A percentile compares a stretch with the other conserved stretches of the same genome.
Conservation (phyloP, 2,888 invertebrate species). For the Clusia tigrina region DNA sequence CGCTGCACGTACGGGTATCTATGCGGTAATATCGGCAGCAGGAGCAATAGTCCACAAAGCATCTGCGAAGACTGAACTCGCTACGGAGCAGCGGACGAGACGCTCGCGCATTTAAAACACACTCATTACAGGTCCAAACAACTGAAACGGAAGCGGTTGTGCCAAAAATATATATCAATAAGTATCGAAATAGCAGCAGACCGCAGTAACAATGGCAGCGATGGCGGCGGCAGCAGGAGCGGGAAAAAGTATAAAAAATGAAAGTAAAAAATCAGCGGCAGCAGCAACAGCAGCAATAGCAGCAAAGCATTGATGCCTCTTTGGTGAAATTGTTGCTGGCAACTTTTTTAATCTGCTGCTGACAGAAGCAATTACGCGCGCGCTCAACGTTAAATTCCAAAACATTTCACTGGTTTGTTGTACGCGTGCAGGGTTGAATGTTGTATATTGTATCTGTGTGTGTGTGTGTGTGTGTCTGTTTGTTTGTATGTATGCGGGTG, state of each 20-base stretch:
- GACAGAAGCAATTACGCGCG: constrained; percentile 56
- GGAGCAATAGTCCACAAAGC: neutral
- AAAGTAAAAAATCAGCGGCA: too few species aligned
- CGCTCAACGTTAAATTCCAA: neutral
- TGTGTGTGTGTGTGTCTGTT: neutral
- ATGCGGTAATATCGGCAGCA: neutral
- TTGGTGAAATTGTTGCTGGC: constrained; percentile 28
- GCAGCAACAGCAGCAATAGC: neutral
- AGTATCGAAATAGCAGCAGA: constrained; percentile 5
- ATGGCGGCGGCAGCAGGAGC: neutral
- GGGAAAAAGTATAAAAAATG: neutral
- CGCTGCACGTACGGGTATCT: too few species aligned
- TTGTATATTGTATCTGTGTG: neutral
- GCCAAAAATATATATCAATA: constrained; percentile 8
- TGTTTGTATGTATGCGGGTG: neutral
- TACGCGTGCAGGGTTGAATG: too few species aligned
- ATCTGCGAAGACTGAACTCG: neutral
- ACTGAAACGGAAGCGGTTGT: neutral
- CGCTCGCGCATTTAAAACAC: neutral
- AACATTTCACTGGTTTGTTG: constrained; percentile 1
- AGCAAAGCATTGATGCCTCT: neutral
- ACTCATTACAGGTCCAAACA: constrained; percentile 4
- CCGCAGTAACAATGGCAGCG: neutral
- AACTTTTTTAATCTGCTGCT: constrained; percentile 55
- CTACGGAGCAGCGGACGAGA: too few species aligned